Percentiles rank a stretch among this genome's conserved stretches.
Conservation (phyloP, 2,113 vertebrate genomes). For the Corythornis cristatus region DNA sequence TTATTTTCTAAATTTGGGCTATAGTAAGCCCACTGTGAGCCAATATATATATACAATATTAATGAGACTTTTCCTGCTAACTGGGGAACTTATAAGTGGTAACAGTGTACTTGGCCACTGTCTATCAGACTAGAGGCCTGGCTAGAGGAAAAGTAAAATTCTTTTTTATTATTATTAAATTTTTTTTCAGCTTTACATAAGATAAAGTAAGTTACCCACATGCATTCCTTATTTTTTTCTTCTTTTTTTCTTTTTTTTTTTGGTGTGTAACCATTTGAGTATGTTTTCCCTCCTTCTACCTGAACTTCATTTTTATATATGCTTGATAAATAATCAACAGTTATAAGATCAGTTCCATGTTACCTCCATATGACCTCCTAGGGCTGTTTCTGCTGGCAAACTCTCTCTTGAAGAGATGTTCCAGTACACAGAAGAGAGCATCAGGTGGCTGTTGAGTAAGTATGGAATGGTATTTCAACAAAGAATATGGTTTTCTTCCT, state of each 20-base stretch:
- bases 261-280: neutral
- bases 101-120: neutral
- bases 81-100: neutral
- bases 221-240: neutral
- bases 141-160: neutral
- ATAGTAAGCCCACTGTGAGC: neutral
- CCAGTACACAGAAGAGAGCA: neutral
- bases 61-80: conserved; percentile 43
- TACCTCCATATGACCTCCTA: neutral
- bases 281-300: neutral
- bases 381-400: neutral
- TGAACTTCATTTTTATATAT: neutral
- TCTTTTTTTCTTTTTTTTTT: neutral
- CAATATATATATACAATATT: conserved; percentile 6
- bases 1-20: neutral
- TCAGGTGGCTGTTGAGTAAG: neutral
- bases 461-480: neutral
- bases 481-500: neutral
- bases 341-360: neutral
- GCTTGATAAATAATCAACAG: neutral
- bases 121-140: neutral
- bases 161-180: neutral
- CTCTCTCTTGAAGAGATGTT: neutral
- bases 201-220: neutral
- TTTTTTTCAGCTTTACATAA: neutral